phyloP scores from a whole-genome alignment of 2,797 vertebrate genomes.

The Antennarius maculatus region DNA sequence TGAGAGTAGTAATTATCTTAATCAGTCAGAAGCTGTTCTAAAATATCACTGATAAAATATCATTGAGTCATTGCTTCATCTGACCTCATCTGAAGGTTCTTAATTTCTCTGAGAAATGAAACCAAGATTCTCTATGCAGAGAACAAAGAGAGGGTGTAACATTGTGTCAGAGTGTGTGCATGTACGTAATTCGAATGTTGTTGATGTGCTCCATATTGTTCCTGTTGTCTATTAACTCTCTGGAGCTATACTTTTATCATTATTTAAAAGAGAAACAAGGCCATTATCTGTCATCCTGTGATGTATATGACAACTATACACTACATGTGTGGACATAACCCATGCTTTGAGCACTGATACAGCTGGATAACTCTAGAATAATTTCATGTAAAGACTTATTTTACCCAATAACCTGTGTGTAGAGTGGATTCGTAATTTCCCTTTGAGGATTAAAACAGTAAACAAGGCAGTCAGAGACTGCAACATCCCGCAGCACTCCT shows the following conservation, averaged over 20 bases:
- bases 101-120: conserved; percentile 26
- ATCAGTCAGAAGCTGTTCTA: conserved; percentile 4
- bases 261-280: not conserved
- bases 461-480: no score
- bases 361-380: not conserved
- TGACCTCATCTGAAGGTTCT: conserved; percentile 34
- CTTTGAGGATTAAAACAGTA: no score
- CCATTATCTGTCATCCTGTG: not conserved
- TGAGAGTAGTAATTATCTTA: conserved; percentile 6
- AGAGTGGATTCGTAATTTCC: no score
- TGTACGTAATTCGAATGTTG: not conserved
- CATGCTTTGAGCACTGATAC: not conserved
- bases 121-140: conserved; percentile 9
- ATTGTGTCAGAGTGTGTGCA: conserved; percentile 6
- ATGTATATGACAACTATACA: not conserved
- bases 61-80: conserved; percentile 30
- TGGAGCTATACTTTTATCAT: conserved; percentile 1
- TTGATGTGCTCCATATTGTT: conserved; percentile 2
- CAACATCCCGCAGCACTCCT: no score
- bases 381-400: not conserved
- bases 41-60: conserved; percentile 7
- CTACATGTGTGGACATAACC: not conserved
- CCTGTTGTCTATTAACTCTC: conserved; percentile 19
- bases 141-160: conserved; percentile 24
- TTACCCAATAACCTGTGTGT: no score